phyloP scores from a whole-genome alignment of 1,140 invertebrate genomes.

The Trichoplusia ni region DNA sequence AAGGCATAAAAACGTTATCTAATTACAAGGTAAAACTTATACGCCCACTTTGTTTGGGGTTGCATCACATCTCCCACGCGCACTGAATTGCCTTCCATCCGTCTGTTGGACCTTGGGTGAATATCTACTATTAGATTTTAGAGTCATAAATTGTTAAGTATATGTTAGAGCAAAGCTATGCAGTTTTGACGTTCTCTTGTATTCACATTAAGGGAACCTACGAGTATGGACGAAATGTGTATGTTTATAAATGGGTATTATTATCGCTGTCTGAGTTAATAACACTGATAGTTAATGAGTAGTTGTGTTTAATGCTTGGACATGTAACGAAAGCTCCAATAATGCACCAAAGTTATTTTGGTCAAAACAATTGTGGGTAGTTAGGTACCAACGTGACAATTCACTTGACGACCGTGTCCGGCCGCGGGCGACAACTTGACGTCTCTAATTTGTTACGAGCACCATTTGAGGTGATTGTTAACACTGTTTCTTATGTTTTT shows the following conservation, averaged over 20 bases:
- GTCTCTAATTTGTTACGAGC: slow-evolving; percentile 22
- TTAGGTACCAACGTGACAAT: slow-evolving; percentile 16
- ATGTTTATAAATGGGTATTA: no score
- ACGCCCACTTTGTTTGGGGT: slow-evolving; percentile 13
- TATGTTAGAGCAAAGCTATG: no score
- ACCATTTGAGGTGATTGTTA: slow-evolving; percentile 23
- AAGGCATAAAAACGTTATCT: slow-evolving; percentile 30
- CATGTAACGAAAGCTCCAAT: background rate
- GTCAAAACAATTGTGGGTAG: slow-evolving; percentile 43
- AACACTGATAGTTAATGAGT: no score
- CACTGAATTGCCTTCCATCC: slow-evolving; percentile 1
- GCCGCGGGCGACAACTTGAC: slow-evolving; percentile 33
- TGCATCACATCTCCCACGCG: slow-evolving; percentile 30
- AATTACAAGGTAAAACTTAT: slow-evolving; percentile 29
- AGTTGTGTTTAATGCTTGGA: no score
- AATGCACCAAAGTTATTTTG: slow-evolving; percentile 40
- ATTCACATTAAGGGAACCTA: no score
- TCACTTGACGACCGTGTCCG: slow-evolving; percentile 42
- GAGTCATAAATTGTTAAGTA: background rate
- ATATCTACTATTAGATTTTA: background rate
- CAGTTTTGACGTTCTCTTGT: no score
- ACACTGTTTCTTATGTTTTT: slow-evolving; percentile 10
- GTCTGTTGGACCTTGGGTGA: background rate
- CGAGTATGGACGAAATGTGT: no score
- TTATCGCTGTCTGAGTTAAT: no score